These are phyloP conservation scores for Anguilla obscura DNA, from an alignment of 2,797 vertebrate species.

Conservation along the genomic window DNA sequence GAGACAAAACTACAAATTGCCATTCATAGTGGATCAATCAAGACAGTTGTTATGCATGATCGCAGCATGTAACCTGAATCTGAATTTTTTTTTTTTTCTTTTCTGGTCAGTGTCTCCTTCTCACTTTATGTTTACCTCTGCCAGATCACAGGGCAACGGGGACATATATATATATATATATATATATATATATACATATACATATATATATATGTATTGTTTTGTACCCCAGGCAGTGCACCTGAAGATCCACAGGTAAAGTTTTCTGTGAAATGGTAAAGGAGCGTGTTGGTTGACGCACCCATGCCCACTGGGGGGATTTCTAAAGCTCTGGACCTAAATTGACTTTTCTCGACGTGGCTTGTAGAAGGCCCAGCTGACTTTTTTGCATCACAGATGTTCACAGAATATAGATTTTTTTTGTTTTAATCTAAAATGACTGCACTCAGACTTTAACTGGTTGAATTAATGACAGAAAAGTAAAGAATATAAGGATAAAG, in stretches of 20 bases:
- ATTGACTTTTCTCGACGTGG: neutral
- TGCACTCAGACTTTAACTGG: too few relatives aligned
- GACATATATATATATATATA: too few relatives aligned
- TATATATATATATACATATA: too few relatives aligned
- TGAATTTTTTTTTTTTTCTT: neutral
- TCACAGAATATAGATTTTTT: neutral
- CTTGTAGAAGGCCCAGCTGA: neutral
- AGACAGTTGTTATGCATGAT: neutral
- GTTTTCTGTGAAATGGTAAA: neutral
- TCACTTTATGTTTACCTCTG: too few relatives aligned
- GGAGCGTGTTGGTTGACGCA: neutral
- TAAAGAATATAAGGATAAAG: neutral
- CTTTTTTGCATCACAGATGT: neutral
- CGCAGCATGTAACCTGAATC: neutral
- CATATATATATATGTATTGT: too few relatives aligned
- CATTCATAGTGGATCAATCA: neutral
- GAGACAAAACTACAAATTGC: neutral
- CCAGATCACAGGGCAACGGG: too few relatives aligned
- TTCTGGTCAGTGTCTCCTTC: too few relatives aligned
- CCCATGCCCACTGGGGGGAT: neutral
- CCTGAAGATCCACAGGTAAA: neutral
- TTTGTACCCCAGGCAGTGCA: neutral
- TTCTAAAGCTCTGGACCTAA: neutral
- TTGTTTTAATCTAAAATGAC: too few relatives aligned
- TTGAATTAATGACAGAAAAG: neutral